phyloP scores from a whole-genome alignment of 1,140 invertebrate species.

The Drosophila pallidifrons region DNA sequence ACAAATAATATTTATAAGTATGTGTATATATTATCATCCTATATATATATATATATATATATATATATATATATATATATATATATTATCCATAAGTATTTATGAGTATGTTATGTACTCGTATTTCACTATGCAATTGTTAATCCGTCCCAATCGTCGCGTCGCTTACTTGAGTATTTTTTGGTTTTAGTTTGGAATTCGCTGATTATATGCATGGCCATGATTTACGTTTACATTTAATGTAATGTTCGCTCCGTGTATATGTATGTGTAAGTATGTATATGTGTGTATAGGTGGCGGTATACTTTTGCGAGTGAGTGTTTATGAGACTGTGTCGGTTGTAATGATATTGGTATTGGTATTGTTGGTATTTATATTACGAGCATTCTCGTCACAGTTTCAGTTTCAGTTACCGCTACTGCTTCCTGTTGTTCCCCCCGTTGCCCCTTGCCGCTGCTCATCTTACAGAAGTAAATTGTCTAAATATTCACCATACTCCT shows the following conservation, averaged over 20 bases:
- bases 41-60: background rate
- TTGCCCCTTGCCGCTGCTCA: slow-evolving; percentile 21
- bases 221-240: slow-evolving; percentile 78
- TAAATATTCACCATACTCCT: slow-evolving; percentile 76
- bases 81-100: slow-evolving; percentile 25
- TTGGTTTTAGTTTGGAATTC: slow-evolving; percentile 72
- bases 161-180: slow-evolving; percentile 74
- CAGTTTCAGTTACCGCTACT: slow-evolving; percentile 31
- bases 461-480: slow-evolving; percentile 76
- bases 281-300: slow-evolving; percentile 39
- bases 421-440: background rate
- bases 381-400: slow-evolving; percentile 12
- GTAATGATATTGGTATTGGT: slow-evolving; percentile 26
- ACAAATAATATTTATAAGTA: slow-evolving; percentile 45
- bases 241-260: slow-evolving; percentile 42
- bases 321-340: slow-evolving; percentile 46
- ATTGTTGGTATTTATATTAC: slow-evolving; percentile 54
- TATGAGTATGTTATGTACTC: slow-evolving; percentile 14
- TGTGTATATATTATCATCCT: slow-evolving; percentile 39
- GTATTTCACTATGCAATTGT: slow-evolving; percentile 57
- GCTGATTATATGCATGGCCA: slow-evolving; percentile 82
- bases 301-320: slow-evolving; percentile 26
- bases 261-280: slow-evolving; percentile 31
- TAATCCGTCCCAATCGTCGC: slow-evolving; percentile 29
- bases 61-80: background rate